Percentiles rank a stretch among this genome's conserved stretches.
Evolutionary conservation across 2,797 vertebrate species (phyloP).

Genomic region (Buphagus erythrorhynchus): DNA sequence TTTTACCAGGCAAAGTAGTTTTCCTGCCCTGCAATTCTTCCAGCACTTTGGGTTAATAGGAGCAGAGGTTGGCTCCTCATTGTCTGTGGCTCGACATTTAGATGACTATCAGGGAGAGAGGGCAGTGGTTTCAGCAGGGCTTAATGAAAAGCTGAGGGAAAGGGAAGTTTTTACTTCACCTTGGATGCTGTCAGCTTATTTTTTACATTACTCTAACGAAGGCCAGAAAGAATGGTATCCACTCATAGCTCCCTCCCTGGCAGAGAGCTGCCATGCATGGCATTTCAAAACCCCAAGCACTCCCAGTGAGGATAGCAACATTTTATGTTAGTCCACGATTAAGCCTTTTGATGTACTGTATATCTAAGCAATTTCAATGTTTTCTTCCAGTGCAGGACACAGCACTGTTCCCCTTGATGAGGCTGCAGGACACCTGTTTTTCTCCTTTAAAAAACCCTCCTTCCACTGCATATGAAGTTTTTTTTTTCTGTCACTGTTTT

Average conservation of each 20-base stretch:
- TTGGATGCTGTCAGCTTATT: not conserved
- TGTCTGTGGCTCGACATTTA: constrained; percentile 19
- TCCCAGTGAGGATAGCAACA: not conserved
- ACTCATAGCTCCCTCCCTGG: not conserved
- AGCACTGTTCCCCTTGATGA: not conserved
- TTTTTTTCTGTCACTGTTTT: not conserved
- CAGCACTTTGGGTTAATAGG: constrained; percentile 24
- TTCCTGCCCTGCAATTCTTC: not conserved
- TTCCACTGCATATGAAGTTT: not conserved
- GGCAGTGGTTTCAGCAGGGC: not conserved
- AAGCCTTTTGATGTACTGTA: not conserved
- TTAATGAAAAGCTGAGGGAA: constrained; percentile 26
- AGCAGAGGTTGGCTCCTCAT: not conserved
- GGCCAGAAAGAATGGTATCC: not conserved
- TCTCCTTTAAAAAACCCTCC: not conserved
- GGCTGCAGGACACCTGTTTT: not conserved
- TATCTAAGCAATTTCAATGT: not conserved
- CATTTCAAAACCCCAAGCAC: not conserved
- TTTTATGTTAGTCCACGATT: not conserved
- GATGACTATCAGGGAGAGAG: not conserved
- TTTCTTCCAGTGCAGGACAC: not conserved
- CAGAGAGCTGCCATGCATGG: not conserved
- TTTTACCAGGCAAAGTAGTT: constrained; percentile 26
- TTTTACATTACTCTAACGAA: not conserved
- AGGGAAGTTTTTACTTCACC: not conserved